phyloP scores from a whole-genome alignment of 37 sponge, comb jelly and placozoan genomes.

The Halisarca cf. caerulea region DNA sequence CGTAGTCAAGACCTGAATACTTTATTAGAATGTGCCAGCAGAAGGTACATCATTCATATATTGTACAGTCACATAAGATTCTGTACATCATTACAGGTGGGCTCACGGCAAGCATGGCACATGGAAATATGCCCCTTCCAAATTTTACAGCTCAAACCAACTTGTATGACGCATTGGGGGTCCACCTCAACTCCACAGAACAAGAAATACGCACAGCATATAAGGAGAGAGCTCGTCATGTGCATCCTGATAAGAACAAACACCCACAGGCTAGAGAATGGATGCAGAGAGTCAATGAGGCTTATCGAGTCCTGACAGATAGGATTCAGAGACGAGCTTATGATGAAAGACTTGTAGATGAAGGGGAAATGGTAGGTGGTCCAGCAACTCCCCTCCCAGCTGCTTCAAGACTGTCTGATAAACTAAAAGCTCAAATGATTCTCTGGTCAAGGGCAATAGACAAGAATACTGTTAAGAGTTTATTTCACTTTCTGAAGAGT shows the following conservation, averaged over 20 bases:
- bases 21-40: too few relatives aligned
- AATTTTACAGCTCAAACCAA: background rate
- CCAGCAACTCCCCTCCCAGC: background rate
- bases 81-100: too few relatives aligned
- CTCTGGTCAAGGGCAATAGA: background rate
- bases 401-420: background rate
- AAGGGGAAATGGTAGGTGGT: background rate
- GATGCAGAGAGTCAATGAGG: slow-evolving; percentile 23
- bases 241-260: slow-evolving; percentile 17
- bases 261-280: background rate
- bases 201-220: slow-evolving; percentile 2
- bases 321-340: background rate
- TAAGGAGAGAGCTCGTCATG: background rate
- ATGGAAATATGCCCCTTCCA: background rate
- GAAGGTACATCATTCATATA: too few relatives aligned
- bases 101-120: too few relatives aligned
- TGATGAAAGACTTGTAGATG: slow-evolving; percentile 4
- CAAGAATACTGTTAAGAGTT: background rate
- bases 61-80: too few relatives aligned
- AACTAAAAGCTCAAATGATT: background rate
- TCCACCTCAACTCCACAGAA: background rate
- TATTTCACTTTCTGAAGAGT: background rate
- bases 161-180: background rate
- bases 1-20: too few relatives aligned
- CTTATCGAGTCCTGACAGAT: slow-evolving; percentile 3